These are phyloP conservation scores for Hozukius guyotensis DNA, from an alignment of 2,797 vertebrate genomes.

Conservation along the genomic window DNA sequence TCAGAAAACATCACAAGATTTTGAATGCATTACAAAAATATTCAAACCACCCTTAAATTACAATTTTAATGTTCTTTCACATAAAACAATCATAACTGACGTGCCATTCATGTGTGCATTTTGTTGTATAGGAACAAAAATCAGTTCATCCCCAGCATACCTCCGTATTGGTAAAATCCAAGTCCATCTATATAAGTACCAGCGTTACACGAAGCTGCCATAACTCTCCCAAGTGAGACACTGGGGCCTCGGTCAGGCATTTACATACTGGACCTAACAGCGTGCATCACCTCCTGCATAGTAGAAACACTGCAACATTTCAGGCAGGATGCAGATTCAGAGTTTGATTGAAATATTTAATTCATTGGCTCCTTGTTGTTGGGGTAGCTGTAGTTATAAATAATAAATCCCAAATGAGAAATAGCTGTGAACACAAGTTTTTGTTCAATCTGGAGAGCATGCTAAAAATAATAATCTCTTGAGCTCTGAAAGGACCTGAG, in stretches of 20 bases:
- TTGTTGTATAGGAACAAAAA: not conserved
- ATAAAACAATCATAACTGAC: constrained; percentile 16
- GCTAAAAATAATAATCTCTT: constrained; percentile 14
- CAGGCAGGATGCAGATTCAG: not conserved
- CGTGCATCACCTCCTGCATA: constrained; percentile 10
- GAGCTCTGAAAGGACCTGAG: constrained; percentile 12
- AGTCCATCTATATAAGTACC: constrained; percentile 16
- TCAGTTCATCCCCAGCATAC: not conserved
- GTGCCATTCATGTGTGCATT: not conserved
- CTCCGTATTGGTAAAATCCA: not conserved
- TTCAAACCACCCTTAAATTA: constrained; percentile 26
- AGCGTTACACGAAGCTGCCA: constrained; percentile 48
- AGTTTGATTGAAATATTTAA: not conserved
- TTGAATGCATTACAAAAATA: constrained; percentile 42
- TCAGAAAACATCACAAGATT: constrained; percentile 10
- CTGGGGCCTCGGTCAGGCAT: constrained; percentile 15
- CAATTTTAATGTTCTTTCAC: constrained; percentile 6
- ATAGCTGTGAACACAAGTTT: not conserved
- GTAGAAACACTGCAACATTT: not conserved
- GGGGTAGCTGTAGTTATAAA: not conserved
- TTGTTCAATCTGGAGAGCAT: not conserved
- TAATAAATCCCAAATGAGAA: not conserved
- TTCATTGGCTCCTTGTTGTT: not conserved
- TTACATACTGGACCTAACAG: constrained; percentile 1
- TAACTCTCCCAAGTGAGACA: constrained; percentile 26